phyloP scores from a whole-genome alignment of 2,113 vertebrate genomes.

The Cettia cetti region DNA sequence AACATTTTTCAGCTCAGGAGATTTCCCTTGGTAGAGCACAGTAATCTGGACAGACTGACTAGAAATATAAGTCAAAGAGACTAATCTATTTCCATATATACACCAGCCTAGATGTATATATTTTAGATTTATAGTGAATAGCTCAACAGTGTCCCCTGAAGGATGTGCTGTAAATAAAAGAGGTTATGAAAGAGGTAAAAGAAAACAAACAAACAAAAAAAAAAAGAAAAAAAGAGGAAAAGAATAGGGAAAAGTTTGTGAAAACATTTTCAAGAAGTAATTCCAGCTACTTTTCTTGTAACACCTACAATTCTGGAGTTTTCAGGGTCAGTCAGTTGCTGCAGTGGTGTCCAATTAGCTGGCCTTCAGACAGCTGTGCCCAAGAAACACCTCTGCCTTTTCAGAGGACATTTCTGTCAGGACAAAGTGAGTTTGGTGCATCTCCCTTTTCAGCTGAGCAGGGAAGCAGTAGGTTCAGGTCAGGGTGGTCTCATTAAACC shows the following conservation, averaged over 20 bases:
- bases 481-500: background rate
- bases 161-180: background rate
- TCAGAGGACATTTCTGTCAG: background rate
- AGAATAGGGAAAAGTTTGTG: background rate
- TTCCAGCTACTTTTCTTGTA: background rate
- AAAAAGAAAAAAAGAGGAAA: background rate
- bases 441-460: background rate
- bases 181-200: background rate
- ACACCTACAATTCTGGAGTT: background rate
- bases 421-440: background rate
- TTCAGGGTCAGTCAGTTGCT: background rate
- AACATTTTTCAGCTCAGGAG: background rate
- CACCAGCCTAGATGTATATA: background rate
- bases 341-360: background rate
- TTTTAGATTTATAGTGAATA: background rate
- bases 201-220: background rate
- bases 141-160: conserved; percentile 55
- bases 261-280: background rate
- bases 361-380: background rate
- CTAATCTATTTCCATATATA: background rate
- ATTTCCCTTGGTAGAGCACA: background rate
- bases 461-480: background rate
- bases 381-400: background rate
- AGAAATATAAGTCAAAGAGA: background rate
- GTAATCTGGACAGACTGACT: background rate